Base-by-base conservation (phyloP, 2,888 invertebrate genomes). In the Agonopterix heracliana region DNA sequence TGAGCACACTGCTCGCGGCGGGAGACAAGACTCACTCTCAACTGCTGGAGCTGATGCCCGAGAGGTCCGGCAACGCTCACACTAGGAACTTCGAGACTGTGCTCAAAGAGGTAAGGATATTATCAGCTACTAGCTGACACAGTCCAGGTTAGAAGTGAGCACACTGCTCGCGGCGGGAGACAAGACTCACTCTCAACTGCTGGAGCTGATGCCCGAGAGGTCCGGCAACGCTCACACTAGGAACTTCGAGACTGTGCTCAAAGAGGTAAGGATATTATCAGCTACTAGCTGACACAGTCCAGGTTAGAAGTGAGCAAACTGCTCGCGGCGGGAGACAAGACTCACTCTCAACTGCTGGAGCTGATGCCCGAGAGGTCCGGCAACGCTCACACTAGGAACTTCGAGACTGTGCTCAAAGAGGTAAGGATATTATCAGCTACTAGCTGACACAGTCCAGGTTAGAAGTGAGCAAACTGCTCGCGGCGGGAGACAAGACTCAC, bases 1-100 rank as follows among this genome's bases (percentile, higher is more conserved):
- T 99, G 91, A 95, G 97, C 53, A 96, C 98, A 1, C 86, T 98
- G 46, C 87, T 99, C 45, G 97, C 98, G 60, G 97, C 98, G 76
- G 94, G 95, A 36, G 98, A 98, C 81, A 96, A 97, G 80, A 98
- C 98, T 0, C 98, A 98, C 87, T 97, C 97, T 58, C 98, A 98
- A 74, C 89, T 99, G 44, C 93, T 97, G 81, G 98, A 98, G 79
- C 89, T 96, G 51, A 96, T 99, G 95, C 98, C 98, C 0, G 98
- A 98, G 84, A 90, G 97, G 14, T 97, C 97, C 57, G 97, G 97
- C n/a, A 96, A 95, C 64, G 94, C 95, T 13, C 95, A 95, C 75
- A 95, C 95, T 44, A 91, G 94, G 67, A 96, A 96, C 83, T 97
- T 97, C 71, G 97, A 97, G 74, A 91, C 93, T 47, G 93, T 96